Percentiles rank a stretch among this genome's conserved stretches.
phyloP scores from a whole-genome alignment of 2,113 vertebrate genomes.

The Grallaria varia region DNA sequence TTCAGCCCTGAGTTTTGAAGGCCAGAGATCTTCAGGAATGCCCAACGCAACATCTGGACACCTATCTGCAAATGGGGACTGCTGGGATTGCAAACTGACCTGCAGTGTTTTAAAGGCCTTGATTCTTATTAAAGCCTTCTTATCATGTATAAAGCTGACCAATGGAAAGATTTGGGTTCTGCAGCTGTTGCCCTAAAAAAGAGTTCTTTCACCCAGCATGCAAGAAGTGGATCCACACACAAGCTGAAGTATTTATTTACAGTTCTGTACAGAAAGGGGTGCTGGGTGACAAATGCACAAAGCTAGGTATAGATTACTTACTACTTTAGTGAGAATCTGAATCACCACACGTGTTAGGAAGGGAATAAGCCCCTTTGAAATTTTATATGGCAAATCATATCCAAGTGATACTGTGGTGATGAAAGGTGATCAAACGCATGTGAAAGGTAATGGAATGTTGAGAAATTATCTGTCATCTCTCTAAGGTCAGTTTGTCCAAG shows the following conservation, averaged over 20 bases:
- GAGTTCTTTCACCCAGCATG: not conserved
- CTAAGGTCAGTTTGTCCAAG: not conserved
- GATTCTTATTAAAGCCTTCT: not conserved
- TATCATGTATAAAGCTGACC: not conserved
- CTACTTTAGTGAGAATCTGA: not conserved
- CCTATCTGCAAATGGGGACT: not conserved
- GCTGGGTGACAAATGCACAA: not conserved
- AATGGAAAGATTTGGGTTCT: not conserved
- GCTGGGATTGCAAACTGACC: not conserved
- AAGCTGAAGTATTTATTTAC: not conserved
- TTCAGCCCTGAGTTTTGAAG: not conserved
- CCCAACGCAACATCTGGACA: not conserved
- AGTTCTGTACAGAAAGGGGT: not conserved
- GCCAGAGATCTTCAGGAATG: not conserved
- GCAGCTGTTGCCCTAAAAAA: not conserved
- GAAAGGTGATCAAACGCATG: not conserved
- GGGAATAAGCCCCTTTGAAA: not conserved
- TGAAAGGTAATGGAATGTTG: not conserved
- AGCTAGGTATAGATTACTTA: not conserved
- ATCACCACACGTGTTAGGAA: not conserved
- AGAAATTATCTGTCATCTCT: not conserved
- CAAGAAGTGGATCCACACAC: not conserved
- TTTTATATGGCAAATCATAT: not conserved
- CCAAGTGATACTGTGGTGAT: not conserved
- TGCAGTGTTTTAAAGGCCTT: not conserved